Evolutionary conservation across 1,140 invertebrate species (phyloP).

Genomic region (Pinna nobilis): DNA sequence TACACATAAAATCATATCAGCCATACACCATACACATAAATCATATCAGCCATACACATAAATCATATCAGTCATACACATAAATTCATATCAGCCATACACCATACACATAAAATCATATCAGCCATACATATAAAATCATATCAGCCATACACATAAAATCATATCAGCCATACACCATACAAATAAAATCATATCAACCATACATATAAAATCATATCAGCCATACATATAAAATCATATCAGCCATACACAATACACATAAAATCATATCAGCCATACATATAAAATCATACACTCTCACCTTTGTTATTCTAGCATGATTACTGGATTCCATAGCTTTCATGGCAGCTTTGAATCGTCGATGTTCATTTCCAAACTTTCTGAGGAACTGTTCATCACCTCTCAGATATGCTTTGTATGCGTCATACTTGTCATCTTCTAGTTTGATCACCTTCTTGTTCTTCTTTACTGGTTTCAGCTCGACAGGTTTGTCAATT

Average conservation of each 20-base stretch:
- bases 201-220: too few relatives aligned
- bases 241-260: neutral
- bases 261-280: neutral
- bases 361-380: conserved; percentile 64
- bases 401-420: conserved; percentile 50
- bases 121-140: too few relatives aligned
- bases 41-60: too few relatives aligned
- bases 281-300: neutral
- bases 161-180: too few relatives aligned
- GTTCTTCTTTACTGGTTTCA: conserved; percentile 38
- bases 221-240: too few relatives aligned
- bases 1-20: too few relatives aligned
- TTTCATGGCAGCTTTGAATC: conserved; percentile 60
- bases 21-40: too few relatives aligned
- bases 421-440: conserved; percentile 53
- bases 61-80: too few relatives aligned
- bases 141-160: too few relatives aligned
- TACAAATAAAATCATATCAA: too few relatives aligned
- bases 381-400: conserved; percentile 46
- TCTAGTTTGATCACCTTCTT: conserved; percentile 38
- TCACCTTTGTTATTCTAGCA: conserved; percentile 65
- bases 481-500: conserved; percentile 30
- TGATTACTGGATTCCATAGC: conserved; percentile 61
- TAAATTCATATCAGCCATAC: too few relatives aligned
- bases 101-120: too few relatives aligned